Evolutionary conservation across 2,888 invertebrate genomes (phyloP).

Genomic region (Taphrorychus bicolor): DNA sequence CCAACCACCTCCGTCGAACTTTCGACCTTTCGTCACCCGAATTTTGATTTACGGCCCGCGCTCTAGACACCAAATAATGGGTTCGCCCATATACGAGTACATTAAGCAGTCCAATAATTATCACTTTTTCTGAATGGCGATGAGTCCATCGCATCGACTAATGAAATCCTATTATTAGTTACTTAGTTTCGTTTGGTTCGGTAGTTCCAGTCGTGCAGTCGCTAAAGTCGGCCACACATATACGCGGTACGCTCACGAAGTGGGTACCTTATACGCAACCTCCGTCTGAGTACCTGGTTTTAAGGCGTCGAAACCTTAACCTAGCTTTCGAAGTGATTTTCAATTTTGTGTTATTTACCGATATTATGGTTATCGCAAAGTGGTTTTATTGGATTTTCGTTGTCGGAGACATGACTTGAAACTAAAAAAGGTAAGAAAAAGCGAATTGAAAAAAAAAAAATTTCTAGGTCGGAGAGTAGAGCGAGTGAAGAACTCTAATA

Average conservation of each 20-base stretch:
- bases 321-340: not conserved
- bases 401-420: not conserved
- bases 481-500: no score
- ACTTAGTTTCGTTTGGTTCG: not conserved
- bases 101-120: not conserved
- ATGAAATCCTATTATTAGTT: not conserved
- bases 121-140: not conserved
- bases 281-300: no score
- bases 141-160: not conserved
- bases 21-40: not conserved
- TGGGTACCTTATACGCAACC: no score
- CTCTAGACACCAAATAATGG: not conserved
- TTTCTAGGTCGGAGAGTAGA: no score
- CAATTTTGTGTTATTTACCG: not conserved
- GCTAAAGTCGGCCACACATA: not conserved
- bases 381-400: not conserved
- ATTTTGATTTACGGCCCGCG: not conserved
- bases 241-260: not conserved
- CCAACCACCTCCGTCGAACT: not conserved
- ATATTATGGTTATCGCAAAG: not conserved
- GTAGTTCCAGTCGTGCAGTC: not conserved
- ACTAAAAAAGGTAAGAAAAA: no score
- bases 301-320: not conserved
- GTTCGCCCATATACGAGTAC: not conserved
- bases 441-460: no score